Conservation (phyloP, 2,113 vertebrate species). For the Gymnogyps californianus region DNA sequence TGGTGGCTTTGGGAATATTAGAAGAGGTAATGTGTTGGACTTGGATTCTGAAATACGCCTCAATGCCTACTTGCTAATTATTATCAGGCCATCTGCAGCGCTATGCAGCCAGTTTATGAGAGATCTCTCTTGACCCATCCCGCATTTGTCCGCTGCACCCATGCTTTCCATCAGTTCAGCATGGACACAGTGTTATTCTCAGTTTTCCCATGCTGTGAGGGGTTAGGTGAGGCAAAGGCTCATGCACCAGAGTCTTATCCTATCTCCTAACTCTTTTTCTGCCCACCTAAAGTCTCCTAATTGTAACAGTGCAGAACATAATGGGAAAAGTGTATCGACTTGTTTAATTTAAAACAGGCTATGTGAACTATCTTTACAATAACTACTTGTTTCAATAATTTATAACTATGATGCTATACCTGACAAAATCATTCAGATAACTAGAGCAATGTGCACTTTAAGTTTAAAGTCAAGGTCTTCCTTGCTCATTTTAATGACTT, state of each 20-base stretch:
- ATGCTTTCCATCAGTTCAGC: not conserved
- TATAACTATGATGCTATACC: slow-evolving; percentile 53
- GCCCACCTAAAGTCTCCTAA: slow-evolving; percentile 10
- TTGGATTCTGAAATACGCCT: not conserved
- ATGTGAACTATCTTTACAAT: slow-evolving; percentile 53
- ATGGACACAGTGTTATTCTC: not conserved
- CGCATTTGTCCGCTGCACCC: not conserved
- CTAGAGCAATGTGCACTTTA: slow-evolving; percentile 54
- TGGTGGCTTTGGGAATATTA: not conserved
- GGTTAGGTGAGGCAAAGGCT: not conserved
- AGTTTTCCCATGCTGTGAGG: not conserved
- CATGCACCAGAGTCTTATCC: not conserved
- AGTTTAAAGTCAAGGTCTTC: slow-evolving; percentile 70
- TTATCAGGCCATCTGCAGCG: not conserved
- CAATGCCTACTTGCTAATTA: not conserved
- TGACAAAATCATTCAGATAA: slow-evolving; percentile 64
- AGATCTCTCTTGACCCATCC: not conserved
- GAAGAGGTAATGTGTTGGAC: not conserved
- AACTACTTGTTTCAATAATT: slow-evolving; percentile 64
- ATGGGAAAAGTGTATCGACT: slow-evolving; percentile 23
- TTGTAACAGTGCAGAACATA: slow-evolving; percentile 23
- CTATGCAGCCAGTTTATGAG: not conserved
- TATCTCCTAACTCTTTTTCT: not conserved
- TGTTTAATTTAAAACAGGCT: slow-evolving; percentile 51
- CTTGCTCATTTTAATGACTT: slow-evolving; percentile 83